Evolutionary conservation across 2,113 vertebrate species (phyloP).

Genomic region (Cottus gobio): DNA sequence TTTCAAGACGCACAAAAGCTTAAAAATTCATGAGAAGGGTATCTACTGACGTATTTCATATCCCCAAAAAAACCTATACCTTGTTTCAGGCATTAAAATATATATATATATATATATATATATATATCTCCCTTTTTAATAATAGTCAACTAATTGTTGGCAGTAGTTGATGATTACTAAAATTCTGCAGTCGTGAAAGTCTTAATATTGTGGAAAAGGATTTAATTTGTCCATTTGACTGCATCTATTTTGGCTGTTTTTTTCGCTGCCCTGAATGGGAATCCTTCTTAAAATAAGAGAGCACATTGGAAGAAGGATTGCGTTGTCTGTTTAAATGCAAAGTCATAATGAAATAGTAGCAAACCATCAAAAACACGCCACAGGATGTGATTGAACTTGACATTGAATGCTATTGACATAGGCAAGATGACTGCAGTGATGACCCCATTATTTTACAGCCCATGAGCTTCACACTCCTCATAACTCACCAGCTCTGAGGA

Average conservation of each 20-base stretch:
- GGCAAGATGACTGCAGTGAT: constrained; percentile 37
- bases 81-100: background rate
- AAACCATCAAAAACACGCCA: background rate
- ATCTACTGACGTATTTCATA: too few species aligned
- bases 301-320: background rate
- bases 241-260: background rate
- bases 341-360: background rate
- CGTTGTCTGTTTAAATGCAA: background rate
- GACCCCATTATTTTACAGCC: constrained; percentile 60
- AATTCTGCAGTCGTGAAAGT: background rate
- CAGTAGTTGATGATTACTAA: background rate
- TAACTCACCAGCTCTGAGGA: constrained; percentile 15
- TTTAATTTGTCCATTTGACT: background rate
- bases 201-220: background rate
- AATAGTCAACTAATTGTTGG: background rate
- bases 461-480: constrained; percentile 6
- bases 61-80: background rate
- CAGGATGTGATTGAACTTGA: constrained; percentile 48
- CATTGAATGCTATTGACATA: constrained; percentile 28
- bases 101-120: too few species aligned
- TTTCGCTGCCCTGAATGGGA: too few species aligned
- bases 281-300: too few species aligned
- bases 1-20: background rate
- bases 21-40: background rate
- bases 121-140: too few species aligned